Evolutionary conservation across 2,888 invertebrate genomes (phyloP).

Genomic region (Drosophila mettleri): DNA sequence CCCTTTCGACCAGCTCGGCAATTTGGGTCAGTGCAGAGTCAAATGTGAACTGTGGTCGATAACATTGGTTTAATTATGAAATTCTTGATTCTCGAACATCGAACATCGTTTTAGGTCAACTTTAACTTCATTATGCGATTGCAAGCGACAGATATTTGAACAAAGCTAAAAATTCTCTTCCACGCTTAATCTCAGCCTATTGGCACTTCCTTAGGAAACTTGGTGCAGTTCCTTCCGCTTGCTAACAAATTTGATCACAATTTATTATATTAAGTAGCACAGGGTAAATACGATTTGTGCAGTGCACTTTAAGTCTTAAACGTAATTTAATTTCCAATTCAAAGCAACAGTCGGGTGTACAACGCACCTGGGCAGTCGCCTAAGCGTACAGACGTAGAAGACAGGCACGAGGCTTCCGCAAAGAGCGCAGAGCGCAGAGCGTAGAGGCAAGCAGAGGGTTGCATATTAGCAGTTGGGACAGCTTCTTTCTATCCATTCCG

Average conservation of each 20-base stretch:
- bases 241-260: constrained; percentile 47
- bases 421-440: not conserved
- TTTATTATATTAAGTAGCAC: constrained; percentile 56
- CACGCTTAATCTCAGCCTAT: not conserved
- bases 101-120: not conserved
- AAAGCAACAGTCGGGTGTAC: constrained; percentile 36
- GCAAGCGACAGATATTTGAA: not conserved
- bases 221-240: constrained; percentile 23
- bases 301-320: constrained; percentile 69
- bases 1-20: constrained; percentile 23
- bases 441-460: constrained; percentile 9
- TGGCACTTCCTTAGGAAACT: constrained; percentile 20
- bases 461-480: constrained; percentile 65
- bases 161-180: not conserved
- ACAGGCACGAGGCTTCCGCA: constrained; percentile 4
- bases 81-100: not conserved
- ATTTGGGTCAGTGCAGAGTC: constrained; percentile 41
- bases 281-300: constrained; percentile 42
- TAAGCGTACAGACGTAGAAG: constrained; percentile 11
- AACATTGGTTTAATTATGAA: constrained; percentile 4
- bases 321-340: constrained; percentile 70
- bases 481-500: constrained; percentile 33
- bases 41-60: constrained; percentile 34
- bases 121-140: not conserved
- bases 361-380: constrained; percentile 47